A percentile compares a stretch with the other conserved stretches of the same genome.
Conservation (phyloP, 2,797 vertebrate species). For the Sebastes trivittatus region DNA sequence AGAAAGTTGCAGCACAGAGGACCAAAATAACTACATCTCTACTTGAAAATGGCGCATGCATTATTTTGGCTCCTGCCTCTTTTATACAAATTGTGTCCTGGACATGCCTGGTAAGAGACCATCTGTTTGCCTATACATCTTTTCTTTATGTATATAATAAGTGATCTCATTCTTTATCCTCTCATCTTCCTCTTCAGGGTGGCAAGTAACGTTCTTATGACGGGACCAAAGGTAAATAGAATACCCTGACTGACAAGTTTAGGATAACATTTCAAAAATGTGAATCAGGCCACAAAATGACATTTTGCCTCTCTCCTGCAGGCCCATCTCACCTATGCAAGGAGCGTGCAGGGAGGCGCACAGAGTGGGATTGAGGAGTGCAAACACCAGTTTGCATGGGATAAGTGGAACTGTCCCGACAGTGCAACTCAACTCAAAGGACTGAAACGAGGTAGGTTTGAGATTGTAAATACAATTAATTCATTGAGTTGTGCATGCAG, state of each 20-base stretch:
- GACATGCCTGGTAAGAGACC: slow-evolving; percentile 79
- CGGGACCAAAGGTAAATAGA: slow-evolving; percentile 91
- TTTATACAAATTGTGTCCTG: slow-evolving; percentile 44
- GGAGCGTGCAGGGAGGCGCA: slow-evolving; percentile 90
- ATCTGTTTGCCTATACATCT: background rate
- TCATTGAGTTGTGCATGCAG: background rate
- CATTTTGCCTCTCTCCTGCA: slow-evolving; percentile 54
- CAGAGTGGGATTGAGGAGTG: slow-evolving; percentile 91
- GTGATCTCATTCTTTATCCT: background rate
- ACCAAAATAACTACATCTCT: slow-evolving; percentile 30
- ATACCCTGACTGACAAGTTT: background rate
- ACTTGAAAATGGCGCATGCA: slow-evolving; percentile 54
- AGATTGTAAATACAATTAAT: background rate
- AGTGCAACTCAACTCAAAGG: slow-evolving; percentile 89
- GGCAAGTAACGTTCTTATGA: slow-evolving; percentile 95
- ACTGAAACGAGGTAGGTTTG: slow-evolving; percentile 86
- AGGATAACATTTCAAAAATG: background rate
- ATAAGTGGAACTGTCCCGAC: slow-evolving; percentile 95
- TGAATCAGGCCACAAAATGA: background rate
- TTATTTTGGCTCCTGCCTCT: slow-evolving; percentile 65
- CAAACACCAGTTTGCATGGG: slow-evolving; percentile 94
- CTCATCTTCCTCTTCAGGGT: slow-evolving; percentile 82
- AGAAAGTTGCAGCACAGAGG: slow-evolving; percentile 45
- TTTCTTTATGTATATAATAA: background rate
- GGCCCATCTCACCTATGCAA: slow-evolving; percentile 90